Conservation (phyloP, 2,113 vertebrate species). For the Ceyx cyanopectus region DNA sequence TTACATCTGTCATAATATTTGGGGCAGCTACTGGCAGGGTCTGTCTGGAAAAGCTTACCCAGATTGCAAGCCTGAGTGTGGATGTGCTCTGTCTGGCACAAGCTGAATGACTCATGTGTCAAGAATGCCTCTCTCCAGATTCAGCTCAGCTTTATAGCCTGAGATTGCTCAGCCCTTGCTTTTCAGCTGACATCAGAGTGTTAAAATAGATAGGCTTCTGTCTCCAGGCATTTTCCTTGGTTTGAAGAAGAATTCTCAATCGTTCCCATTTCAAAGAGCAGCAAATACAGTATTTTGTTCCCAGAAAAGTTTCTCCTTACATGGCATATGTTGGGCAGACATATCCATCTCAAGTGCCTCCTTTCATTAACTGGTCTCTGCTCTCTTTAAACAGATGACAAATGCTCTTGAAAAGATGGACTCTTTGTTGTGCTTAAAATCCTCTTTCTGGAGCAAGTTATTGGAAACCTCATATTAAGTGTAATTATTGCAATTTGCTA, state of each 20-base stretch:
- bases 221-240: neutral
- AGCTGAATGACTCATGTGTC: conserved; percentile 52
- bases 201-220: neutral
- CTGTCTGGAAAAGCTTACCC: neutral
- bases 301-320: conserved; percentile 34
- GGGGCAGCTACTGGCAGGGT: neutral
- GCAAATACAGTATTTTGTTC: conserved; percentile 24
- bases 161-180: conserved; percentile 7
- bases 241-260: conserved; percentile 7
- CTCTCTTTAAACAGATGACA: neutral
- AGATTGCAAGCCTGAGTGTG: neutral
- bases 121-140: conserved; percentile 21
- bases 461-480: neutral
- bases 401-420: neutral
- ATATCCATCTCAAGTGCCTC: neutral
- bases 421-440: conserved; percentile 37
- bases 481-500: neutral
- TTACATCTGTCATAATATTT: neutral
- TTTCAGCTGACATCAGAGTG: conserved; percentile 47
- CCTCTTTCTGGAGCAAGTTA: neutral
- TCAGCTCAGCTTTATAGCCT: neutral
- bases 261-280: conserved; percentile 12
- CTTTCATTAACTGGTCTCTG: neutral
- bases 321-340: neutral
- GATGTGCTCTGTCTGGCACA: conserved; percentile 13